These are phyloP conservation scores for Mionectes macconnelli DNA, from an alignment of 2,113 vertebrate genomes.

Conservation along the genomic window DNA sequence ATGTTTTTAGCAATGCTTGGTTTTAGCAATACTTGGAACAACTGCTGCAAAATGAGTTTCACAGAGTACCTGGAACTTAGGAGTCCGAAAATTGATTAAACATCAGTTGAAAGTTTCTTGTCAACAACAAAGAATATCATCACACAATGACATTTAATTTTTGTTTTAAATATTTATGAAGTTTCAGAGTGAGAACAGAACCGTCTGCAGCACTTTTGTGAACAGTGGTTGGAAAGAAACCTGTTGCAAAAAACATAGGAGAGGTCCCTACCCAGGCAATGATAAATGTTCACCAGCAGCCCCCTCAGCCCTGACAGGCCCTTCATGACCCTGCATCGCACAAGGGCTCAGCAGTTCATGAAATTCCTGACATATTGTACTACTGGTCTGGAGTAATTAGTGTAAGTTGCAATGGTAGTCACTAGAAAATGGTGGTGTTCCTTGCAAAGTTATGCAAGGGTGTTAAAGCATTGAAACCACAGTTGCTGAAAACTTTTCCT, in stretches of 20 bases:
- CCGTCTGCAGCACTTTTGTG: not conserved
- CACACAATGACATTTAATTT: not conserved
- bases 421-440: not conserved
- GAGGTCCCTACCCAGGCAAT: not conserved
- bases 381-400: not conserved
- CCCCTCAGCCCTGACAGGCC: not conserved
- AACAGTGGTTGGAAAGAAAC: not conserved
- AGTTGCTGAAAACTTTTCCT: not conserved
- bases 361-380: not conserved
- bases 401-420: not conserved
- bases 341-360: not conserved
- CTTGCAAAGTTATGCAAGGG: not conserved
- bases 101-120: not conserved
- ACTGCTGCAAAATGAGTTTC: not conserved
- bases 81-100: not conserved
- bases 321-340: not conserved
- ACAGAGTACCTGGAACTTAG: not conserved
- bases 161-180: not conserved
- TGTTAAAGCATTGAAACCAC: not conserved
- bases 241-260: not conserved
- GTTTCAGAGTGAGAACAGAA: not conserved
- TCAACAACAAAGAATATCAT: not conserved
- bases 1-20: not conserved
- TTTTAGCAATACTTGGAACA: not conserved
- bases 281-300: fast-evolving